Base-by-base conservation (phyloP, 2,113 vertebrate genomes). In the Sylvietta virens region DNA sequence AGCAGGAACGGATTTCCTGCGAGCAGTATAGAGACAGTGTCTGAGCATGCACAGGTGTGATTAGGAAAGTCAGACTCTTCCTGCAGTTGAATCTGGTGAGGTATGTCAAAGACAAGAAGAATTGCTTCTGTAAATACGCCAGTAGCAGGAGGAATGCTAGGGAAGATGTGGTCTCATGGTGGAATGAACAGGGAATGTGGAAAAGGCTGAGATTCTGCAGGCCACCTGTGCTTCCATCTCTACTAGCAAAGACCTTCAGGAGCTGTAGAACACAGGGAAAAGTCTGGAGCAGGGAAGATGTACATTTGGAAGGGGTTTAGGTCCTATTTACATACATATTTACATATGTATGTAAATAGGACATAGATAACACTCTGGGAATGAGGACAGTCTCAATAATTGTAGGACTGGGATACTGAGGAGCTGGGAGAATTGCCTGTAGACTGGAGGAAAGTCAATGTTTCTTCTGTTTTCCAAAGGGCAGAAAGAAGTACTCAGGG, bases 371-470 rank as follows among this genome's bases (percentile, higher is more conserved):
- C 0, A 1, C 26, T 70, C 9, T 74, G 20, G 24, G 19, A 20
- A 11, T 35, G 39, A 58, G 23, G 19, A 51, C 13, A 42, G 15
- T 58, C 31, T n/a, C 23, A 44, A 4, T 50, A 66, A 23, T 37
- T 1, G 0, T 33, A 5, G 23, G 28, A 13, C 18, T 28, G 30
- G 20, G 24, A 48, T 50, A 40, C 0, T n/a, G n/a, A 73, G 19
- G 26, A 47, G 30, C 39, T 78, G 53, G 31, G 48, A 70, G 33
- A 58, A 31, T 13, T 62, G 9, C 11, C 15, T 57, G 23, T 81
- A 40, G 42, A 40, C 42, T 33, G 18, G 33, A 45, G 45, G 14
- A 65, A 86, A 78, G 24, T 39, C 24, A 31, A 0, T 58, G 18
- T 47, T 50, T 47, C 15, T 35, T 24, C 21, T 54, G 1, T 54